Percentiles rank a stretch among this genome's conserved stretches.
These are phyloP conservation scores for Copidosoma floridanum DNA, from an alignment of 1,140 invertebrate genomes.

Conservation along the genomic window DNA sequence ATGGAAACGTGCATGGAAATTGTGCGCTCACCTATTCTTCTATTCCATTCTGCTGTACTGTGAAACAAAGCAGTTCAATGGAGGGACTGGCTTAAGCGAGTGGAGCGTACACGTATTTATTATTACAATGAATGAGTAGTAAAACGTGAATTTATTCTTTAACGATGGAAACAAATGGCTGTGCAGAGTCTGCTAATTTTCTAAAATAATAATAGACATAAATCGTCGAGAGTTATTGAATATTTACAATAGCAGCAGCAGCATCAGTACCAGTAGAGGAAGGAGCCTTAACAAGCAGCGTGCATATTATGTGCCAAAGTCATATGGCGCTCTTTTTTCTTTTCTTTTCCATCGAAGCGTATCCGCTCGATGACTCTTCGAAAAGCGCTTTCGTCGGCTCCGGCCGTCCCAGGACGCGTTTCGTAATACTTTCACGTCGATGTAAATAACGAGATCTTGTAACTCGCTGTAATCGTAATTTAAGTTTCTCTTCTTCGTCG, in stretches of 20 bases:
- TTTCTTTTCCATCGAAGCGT: no score
- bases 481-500: not conserved
- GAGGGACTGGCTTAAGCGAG: no score
- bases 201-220: constrained; percentile 5
- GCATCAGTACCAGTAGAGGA: no score
- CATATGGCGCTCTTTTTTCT: not conserved
- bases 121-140: not conserved
- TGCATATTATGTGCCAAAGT: not conserved
- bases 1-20: no score
- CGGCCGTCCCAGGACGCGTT: not conserved
- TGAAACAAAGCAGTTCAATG: no score
- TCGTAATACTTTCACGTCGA: constrained; percentile 17
- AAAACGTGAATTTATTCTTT: constrained; percentile 9
- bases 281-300: no score
- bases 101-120: no score
- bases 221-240: not conserved
- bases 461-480: constrained; percentile 12
- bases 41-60: no score
- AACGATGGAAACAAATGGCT: constrained; percentile 14
- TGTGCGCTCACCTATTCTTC: no score
- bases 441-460: constrained; percentile 18
- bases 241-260: not conserved
- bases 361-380: constrained; percentile 9
- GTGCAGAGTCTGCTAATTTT: not conserved
- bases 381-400: constrained; percentile 7